phyloP scores from a whole-genome alignment of 2,888 invertebrate species.

The Zygaena filipendulae region DNA sequence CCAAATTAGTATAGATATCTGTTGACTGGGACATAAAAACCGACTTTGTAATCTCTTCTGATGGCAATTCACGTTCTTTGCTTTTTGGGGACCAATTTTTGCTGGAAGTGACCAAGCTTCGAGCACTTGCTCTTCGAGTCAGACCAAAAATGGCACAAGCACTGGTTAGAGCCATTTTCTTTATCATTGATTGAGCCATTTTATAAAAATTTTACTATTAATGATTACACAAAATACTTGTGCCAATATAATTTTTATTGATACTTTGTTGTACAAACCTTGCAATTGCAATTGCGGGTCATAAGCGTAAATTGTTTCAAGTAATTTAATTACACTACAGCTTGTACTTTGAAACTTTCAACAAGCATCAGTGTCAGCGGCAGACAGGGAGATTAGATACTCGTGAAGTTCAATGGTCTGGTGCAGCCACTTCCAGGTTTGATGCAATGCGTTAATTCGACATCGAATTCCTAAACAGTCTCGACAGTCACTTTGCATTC shows the following conservation, averaged over 20 bases:
- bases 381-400: slow-evolving; percentile 83
- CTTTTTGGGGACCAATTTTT: slow-evolving; percentile 30
- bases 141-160: slow-evolving; percentile 47
- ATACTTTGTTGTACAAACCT: slow-evolving; percentile 64
- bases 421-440: slow-evolving; percentile 96
- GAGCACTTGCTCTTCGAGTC: slow-evolving; percentile 42
- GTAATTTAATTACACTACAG: slow-evolving; percentile 26
- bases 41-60: slow-evolving; percentile 77
- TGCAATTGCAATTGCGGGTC: slow-evolving; percentile 29
- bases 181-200: slow-evolving; percentile 61
- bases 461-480: slow-evolving; percentile 90
- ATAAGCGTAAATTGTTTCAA: slow-evolving; percentile 38
- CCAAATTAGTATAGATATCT: slow-evolving; percentile 92
- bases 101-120: slow-evolving; percentile 34
- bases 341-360: slow-evolving; percentile 29
- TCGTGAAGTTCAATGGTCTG: slow-evolving; percentile 90
- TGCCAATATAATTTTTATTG: too few species aligned
- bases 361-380: slow-evolving; percentile 75
- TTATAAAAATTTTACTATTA: slow-evolving; percentile 22
- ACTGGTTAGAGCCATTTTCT: slow-evolving; percentile 44
- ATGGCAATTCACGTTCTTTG: slow-evolving; percentile 33
- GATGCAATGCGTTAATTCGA: slow-evolving; percentile 89
- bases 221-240: too few species aligned
- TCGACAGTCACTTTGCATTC: slow-evolving; percentile 77
- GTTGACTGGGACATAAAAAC: slow-evolving; percentile 93